Base-by-base conservation (phyloP, 1,140 invertebrate species). In the Tetramorium parvispinum region DNA sequence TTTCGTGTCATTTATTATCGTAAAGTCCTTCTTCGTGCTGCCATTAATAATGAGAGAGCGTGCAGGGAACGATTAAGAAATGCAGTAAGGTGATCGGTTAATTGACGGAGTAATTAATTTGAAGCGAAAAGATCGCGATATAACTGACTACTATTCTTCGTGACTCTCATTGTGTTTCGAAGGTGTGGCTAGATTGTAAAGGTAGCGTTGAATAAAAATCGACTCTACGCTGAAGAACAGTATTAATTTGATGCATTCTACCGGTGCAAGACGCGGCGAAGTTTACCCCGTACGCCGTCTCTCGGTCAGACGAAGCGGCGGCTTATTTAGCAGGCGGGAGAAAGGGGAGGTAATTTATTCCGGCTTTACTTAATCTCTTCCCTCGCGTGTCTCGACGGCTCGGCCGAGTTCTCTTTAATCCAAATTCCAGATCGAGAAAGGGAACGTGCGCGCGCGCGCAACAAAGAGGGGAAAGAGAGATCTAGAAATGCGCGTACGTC, bases 281-380 rank as follows among this genome's bases (percentile, higher is more conserved):
- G 90, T 88, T 83, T 21, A 83, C 24, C 53, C 68, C 40, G 68
- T 32, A 3, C 24, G 81, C 87, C 87, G 89, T 91, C 88, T 87
- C 75, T 85, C 87, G 87, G 73, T 85, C 61, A 79, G 91, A 88
- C 88, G 66, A 88, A 61, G 71, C 59, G 61, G 70, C 55, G 66
- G 79, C 78, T 89, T 89, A 91, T 82, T 82, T 63, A 71, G 55
- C 40, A 65, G 83, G 86, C 70, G 65, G 78, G 66, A 66, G 66
- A 78, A 77, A 68, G 75, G 55, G 68, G 49, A 77, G 73, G 88
- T 91, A 88, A 91, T 91, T 92, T 91, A 93, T 93, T 93, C 91
- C 63, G 81, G 65, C 89, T 87, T 88, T 89, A 89, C 85, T 87
- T 91, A 89, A 87, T 87, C 87, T 91, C 89, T 85, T 87, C 71